These are phyloP conservation scores for Sylvicapra grimmia DNA, from an alignment of 2,113 vertebrate genomes.

Conservation along the genomic window DNA sequence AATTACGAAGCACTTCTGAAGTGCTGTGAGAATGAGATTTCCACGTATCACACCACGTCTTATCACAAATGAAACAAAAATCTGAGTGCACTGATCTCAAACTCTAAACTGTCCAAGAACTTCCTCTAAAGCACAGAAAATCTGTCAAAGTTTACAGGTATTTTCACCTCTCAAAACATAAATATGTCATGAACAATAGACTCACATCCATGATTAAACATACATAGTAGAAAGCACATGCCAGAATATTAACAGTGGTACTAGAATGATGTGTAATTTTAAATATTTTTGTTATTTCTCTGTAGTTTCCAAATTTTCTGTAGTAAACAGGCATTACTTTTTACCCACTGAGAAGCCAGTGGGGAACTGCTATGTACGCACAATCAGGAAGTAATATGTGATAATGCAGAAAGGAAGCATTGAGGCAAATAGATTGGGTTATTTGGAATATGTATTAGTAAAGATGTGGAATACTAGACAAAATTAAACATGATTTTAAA, in stretches of 20 bases:
- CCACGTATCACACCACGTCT: not conserved
- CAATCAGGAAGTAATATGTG: not conserved
- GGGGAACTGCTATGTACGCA: not conserved
- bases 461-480: not conserved
- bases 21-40: not conserved
- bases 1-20: not conserved
- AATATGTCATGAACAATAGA: not conserved
- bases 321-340: not conserved
- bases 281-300: not conserved
- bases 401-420: not conserved
- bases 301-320: not conserved
- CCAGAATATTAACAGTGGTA: not conserved
- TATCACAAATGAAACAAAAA: not conserved
- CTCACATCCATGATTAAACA: not conserved
- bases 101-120: not conserved
- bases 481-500: not conserved
- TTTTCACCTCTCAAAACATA: slow-evolving; percentile 7
- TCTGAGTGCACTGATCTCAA: not conserved
- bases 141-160: not conserved
- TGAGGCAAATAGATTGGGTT: not conserved
- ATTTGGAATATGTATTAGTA: not conserved
- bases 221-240: not conserved
- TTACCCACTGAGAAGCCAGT: not conserved
- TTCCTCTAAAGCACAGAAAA: slow-evolving; percentile 3
- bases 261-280: not conserved